Evolutionary conservation across 2,888 invertebrate species (phyloP).

Genomic region (Phania funesta): DNA sequence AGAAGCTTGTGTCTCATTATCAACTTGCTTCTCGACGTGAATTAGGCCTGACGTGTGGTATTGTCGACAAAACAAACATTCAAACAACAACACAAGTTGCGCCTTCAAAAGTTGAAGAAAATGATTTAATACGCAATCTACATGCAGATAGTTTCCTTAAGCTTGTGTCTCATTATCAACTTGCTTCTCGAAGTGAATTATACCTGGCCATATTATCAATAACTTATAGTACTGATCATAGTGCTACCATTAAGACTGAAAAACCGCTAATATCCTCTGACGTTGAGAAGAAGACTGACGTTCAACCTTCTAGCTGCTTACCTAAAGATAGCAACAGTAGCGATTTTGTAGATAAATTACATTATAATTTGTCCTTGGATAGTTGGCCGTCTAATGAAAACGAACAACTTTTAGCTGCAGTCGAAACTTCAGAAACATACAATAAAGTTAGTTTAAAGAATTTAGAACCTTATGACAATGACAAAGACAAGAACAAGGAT

Average conservation of each 20-base stretch:
- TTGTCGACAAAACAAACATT: background rate
- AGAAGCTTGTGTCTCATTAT: constrained; percentile 48
- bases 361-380: constrained; percentile 73
- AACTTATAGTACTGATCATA: background rate
- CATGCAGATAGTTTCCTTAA: constrained; percentile 45
- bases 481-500: background rate
- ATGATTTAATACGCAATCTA: constrained; percentile 24
- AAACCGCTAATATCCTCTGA: constrained; percentile 35
- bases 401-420: constrained; percentile 49
- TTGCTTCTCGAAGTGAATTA: constrained; percentile 30
- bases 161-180: constrained; percentile 49
- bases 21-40: constrained; percentile 36
- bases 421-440: constrained; percentile 64
- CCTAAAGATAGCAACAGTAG: constrained; percentile 10
- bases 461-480: constrained; percentile 47
- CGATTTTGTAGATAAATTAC: constrained; percentile 65
- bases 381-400: constrained; percentile 71
- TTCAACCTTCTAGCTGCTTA: constrained; percentile 62
- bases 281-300: constrained; percentile 72
- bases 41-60: no score
- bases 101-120: constrained; percentile 1
- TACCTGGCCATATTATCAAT: constrained; percentile 1
- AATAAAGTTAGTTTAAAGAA: constrained; percentile 55
- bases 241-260: constrained; percentile 62
- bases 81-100: background rate